Evolutionary conservation across 1,140 invertebrate genomes (phyloP), one percentile per base, ranked within the genome.

Genomic region (Anastatus disparis): DNA sequence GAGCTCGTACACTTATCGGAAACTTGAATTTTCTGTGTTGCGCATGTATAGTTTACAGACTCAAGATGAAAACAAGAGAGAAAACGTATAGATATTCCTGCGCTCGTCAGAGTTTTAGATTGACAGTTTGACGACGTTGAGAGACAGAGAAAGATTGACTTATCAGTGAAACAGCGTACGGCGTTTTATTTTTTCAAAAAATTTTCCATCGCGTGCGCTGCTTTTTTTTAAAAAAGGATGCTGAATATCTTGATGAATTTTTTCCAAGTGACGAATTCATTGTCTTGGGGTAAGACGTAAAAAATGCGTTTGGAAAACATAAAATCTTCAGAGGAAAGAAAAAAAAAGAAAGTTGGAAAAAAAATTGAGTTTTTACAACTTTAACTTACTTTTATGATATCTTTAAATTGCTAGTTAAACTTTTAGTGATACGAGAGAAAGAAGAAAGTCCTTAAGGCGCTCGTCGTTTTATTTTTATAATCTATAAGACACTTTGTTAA

Each of bases 321-420:
- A 35, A 10, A 35, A 35, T 35, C 31, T 10, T 35, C 31, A 10
- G 31, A 35, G 31, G 10, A 35, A 35, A 35, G 4, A 35, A 10
- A 35, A 35, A n/a, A n/a, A n/a, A n/a, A n/a, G n/a, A n/a, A n/a
- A n/a, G n/a, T n/a, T n/a, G n/a, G n/a, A n/a, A n/a, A n/a, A 22
- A 61, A 68, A 68, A 68, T 68, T 68, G 46, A 68, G 55, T 68
- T 68, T 68, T 68, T 68, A 68, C 44, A 40, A 68, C 56, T 68
- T 29, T 27, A n/a, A 17, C 27, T 59, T 38, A 58, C 20, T 69
- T 46, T 22, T 42, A 67, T 50, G 29, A 3, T 20, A 26, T 58
- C 46, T 67, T 42, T 58, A 12, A 15, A 46, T 8, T 26, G n/a
- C 1, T 12, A 29, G 3, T 20, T 64, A 24, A 52, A n/a, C 44